Base-by-base conservation (phyloP, 2,888 invertebrate species). In the Serrognathus titanus region DNA sequence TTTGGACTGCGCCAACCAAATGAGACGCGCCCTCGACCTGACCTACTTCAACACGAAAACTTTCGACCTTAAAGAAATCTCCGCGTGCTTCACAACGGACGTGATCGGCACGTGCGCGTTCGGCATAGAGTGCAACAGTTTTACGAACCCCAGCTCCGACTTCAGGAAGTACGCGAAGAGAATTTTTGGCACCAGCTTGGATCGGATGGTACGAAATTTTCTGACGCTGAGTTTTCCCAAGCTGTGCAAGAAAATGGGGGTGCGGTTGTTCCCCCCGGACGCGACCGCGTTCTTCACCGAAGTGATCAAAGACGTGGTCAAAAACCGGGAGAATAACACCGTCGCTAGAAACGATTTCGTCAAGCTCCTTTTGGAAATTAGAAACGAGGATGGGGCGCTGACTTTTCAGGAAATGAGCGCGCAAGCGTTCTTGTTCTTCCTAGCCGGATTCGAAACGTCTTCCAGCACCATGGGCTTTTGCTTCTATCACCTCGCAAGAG, bases 391-490 rank as follows among this genome's bases (percentile, higher is more conserved):
- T 6, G 16, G 36, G 11, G 49, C 24, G 7, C 40, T 55, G 8
- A 51, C 48, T 1, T 47, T 55, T 5, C 58, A 68, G 0, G 37
- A 53, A 35, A 60, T 78, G 35, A 53, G 67, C 0, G 69, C 78
- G 0, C 75, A 78, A 12, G 65, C 72, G 2, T 64, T 78, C 1
- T 69, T 79, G 0, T 79, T 81, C 61, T 78, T 78, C 56, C 31
- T 76, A 1, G 80, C 79, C 11, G 79, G 79, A 1, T 79, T 75
- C 59, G 79, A 79, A 57, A 80, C 80, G 0, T 77, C 78, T 0
- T 75, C 78, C 0, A 67, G 74, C 0, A 73, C 75, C 0, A 63
- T 80, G 47, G 70, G 71, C 8, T 78, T 75, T 40, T 57, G 74
- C 0, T 63, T 73, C 0, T 78, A 75, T 59, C 71, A 76, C 13